A percentile compares a stretch with the other conserved stretches of the same genome.
Conservation (phyloP, 2,797 vertebrate species). For the Forpus xanthops region DNA sequence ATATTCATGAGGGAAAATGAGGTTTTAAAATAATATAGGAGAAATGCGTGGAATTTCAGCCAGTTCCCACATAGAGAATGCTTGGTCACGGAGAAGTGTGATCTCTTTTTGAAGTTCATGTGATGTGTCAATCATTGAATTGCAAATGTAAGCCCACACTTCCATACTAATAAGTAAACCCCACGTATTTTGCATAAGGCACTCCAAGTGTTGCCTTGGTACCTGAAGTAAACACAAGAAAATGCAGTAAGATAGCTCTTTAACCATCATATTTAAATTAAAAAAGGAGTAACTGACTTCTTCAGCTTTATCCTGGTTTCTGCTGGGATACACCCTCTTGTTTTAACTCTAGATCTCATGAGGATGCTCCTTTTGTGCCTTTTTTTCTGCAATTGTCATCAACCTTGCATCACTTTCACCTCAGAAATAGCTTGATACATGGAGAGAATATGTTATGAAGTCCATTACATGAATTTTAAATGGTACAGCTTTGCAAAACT, state of each 20-base stretch:
- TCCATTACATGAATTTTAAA: accelerated
- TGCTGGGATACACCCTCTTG: neutral
- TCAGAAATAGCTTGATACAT: neutral
- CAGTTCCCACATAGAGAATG: neutral
- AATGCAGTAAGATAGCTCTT: neutral
- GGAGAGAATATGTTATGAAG: neutral
- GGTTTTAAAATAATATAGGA: neutral
- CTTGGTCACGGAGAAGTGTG: neutral
- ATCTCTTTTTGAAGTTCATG: neutral
- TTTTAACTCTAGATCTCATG: neutral
- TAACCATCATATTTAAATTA: neutral
- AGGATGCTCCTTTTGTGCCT: neutral
- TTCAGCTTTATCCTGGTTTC: neutral
- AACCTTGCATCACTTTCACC: neutral
- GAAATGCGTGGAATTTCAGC: neutral
- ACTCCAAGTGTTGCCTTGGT: neutral
- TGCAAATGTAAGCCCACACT: neutral
- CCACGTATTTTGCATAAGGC: neutral
- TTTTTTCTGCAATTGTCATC: neutral
- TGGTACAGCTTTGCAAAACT: neutral
- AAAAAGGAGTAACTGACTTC: neutral
- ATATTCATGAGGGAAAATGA: neutral
- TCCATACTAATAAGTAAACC: neutral
- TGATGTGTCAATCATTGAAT: neutral
- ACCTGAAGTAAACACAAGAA: neutral